A percentile compares a stretch with the other conserved stretches of the same genome.
These are phyloP conservation scores for Gryllus bimaculatus DNA, from an alignment of 1,140 invertebrate species.

Conservation along the genomic window DNA sequence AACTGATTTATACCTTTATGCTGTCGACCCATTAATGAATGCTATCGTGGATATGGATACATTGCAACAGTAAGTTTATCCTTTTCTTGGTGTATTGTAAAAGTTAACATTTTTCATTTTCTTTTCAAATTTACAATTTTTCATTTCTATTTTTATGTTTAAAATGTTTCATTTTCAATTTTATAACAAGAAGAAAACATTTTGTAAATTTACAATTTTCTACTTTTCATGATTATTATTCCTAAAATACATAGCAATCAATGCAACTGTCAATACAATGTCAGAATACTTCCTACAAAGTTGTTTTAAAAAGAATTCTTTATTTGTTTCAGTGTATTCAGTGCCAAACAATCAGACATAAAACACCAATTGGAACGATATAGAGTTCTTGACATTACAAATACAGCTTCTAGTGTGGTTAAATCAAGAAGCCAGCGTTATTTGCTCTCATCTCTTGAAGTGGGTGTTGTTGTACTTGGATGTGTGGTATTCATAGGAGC, in stretches of 20 bases:
- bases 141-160: too few relatives aligned
- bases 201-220: too few relatives aligned
- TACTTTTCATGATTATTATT: too few relatives aligned
- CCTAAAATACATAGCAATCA: too few relatives aligned
- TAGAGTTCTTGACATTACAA: constrained; percentile 46
- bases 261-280: too few relatives aligned
- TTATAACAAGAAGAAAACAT: too few relatives aligned
- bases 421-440: constrained; percentile 38
- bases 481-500: constrained; percentile 70
- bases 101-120: too few relatives aligned
- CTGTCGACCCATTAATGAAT: constrained; percentile 68
- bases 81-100: too few relatives aligned
- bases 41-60: constrained; percentile 69
- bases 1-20: constrained; percentile 75
- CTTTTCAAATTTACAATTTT: too few relatives aligned
- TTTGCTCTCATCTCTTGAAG: constrained; percentile 61
- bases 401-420: constrained; percentile 31
- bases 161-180: too few relatives aligned
- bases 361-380: constrained; percentile 46
- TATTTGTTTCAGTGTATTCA: constrained; percentile 42
- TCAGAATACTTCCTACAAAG: too few relatives aligned
- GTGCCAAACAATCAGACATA: constrained; percentile 44
- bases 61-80: constrained; percentile 54
- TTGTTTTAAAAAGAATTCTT: neutral
- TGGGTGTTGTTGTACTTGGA: constrained; percentile 65